Base-by-base conservation (phyloP, 2,797 vertebrate genomes). In the Streptopelia turtur region DNA sequence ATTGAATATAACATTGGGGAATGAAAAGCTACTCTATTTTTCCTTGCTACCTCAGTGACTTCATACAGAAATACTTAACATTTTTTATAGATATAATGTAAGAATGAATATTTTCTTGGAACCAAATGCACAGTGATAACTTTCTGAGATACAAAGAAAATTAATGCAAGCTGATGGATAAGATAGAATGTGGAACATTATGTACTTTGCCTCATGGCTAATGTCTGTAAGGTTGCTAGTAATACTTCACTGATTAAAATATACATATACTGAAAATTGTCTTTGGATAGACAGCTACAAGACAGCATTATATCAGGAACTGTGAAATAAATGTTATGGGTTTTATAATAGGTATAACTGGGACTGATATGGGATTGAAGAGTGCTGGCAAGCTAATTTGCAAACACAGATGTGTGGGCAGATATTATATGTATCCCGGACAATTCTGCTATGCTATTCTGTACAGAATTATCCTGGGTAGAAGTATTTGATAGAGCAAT, bases 391-490 rank as follows among this genome's bases (percentile, higher is more conserved):
- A 95, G 59, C 20, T 65, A 86, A 95, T 92, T 79, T 76, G 63
- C 77, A 86, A 65, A 79, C 89, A 93, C 65, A 91, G 80, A 72
- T 90, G 66, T 92, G 86, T 82, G 59, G 77, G 90, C 77, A 95
- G 93, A 55, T 30, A 65, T 76, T 65, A 3, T 11, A 49, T 23
- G n/a, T 52, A 59, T 74, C 47, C 56, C 27, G 74, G 92, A 84
- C 13, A 49, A 43, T 79, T 74, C 66, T 87, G 43, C 70, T 63
- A 0, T 30, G 9, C 59, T n/a, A 30, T 53, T 82, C 66, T 77
- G 63, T 47, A n/a, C 60, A 64, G 83, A 91, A 77, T 82, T 92
- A 84, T 76, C 76, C 66, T 70, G 47, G n/a, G 22, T 52, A 3
- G 12, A 69, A 82, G 49, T 69, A 56, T 31, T 70, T 68, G 35